phyloP scores from a whole-genome alignment of 2,888 invertebrate species.

The Pterobdella sp. region DNA sequence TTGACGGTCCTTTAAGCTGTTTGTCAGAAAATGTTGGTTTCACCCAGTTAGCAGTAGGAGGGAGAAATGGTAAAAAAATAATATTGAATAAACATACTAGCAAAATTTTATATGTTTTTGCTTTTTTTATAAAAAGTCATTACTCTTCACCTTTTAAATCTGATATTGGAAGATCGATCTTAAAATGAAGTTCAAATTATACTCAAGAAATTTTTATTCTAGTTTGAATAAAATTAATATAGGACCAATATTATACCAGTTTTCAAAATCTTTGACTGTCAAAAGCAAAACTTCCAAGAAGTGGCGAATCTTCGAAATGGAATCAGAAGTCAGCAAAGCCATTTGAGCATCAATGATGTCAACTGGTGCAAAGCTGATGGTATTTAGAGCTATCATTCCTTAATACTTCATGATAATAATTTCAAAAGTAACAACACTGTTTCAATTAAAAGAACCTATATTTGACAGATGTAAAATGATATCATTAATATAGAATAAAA shows the following conservation, averaged over 20 bases:
- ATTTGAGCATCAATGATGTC: conserved; percentile 22
- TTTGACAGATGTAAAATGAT: no score
- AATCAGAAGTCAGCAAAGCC: not conserved
- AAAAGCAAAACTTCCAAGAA: conserved; percentile 22
- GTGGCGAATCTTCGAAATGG: conserved; percentile 21
- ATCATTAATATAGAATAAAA: no score
- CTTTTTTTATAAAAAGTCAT: no score
- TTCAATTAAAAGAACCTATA: no score
- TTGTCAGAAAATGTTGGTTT: conserved; percentile 17
- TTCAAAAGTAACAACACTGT: no score
- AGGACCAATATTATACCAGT: not conserved
- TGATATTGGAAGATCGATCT: not conserved
- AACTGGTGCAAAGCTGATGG: conserved; percentile 29
- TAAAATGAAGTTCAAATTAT: not conserved
- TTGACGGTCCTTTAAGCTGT: conserved; percentile 21
- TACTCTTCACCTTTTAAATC: not conserved
- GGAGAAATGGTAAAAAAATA: conserved; percentile 13
- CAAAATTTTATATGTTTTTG: not conserved
- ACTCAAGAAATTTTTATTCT: not conserved
- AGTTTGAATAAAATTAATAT: not conserved
- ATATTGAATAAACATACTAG: not conserved
- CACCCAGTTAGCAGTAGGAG: conserved; percentile 20
- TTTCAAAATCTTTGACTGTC: conserved; percentile 28
- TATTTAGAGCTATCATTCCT: not conserved
- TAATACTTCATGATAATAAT: no score